phyloP scores from a whole-genome alignment of 2,113 vertebrate genomes.

The Bagarius yarrelli region DNA sequence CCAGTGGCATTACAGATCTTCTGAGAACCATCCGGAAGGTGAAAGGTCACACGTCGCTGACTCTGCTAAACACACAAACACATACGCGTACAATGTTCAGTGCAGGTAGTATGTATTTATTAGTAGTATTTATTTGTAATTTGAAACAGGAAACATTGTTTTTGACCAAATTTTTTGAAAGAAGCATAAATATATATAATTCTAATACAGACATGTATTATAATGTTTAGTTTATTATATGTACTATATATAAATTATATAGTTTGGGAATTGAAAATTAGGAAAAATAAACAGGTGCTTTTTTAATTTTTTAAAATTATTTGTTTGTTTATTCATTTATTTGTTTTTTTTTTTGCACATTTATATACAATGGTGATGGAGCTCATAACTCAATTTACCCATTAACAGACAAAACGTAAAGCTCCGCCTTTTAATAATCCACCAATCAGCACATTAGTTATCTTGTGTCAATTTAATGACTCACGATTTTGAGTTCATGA shows the following conservation, averaged over 20 bases:
- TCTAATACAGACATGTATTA: not conserved
- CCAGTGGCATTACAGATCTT: slow-evolving; percentile 91
- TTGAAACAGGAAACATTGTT: not conserved
- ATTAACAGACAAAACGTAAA: no score
- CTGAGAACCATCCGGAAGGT: slow-evolving; percentile 93
- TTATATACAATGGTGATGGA: no score
- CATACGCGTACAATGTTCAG: slow-evolving; percentile 1
- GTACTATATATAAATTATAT: no score
- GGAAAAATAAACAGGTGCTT: not conserved
- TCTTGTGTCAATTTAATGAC: no score
- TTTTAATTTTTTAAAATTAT: not conserved
- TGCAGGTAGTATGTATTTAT: not conserved
- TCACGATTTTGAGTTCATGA: no score
- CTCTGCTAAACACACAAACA: slow-evolving; percentile 69
- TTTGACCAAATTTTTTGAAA: not conserved
- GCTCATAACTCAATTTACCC: no score
- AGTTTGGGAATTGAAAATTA: not conserved
- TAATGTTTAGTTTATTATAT: no score
- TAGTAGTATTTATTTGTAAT: not conserved
- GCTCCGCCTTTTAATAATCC: no score
- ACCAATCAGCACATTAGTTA: no score
- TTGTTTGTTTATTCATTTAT: not conserved
- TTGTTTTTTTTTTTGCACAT: not conserved
- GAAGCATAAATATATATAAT: not conserved
- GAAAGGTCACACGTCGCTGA: slow-evolving; percentile 94